These are phyloP conservation scores for Drosophila insularis DNA, from an alignment of 1,140 invertebrate species.

Conservation along the genomic window DNA sequence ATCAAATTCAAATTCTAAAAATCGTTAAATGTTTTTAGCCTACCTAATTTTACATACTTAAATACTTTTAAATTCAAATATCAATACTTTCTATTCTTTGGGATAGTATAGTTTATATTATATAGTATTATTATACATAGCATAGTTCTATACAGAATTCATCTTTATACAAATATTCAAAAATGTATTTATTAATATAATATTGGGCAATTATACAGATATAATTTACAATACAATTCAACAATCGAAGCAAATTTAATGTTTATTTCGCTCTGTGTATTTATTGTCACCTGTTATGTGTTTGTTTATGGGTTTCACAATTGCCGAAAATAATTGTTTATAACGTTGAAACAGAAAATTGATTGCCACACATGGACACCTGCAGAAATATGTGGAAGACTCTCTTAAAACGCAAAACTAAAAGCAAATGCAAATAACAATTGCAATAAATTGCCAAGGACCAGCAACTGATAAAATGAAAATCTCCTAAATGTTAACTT, in stretches of 20 bases:
- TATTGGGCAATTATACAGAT: too few relatives aligned
- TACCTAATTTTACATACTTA: too few relatives aligned
- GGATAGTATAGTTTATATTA: too few relatives aligned
- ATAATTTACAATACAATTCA: too few relatives aligned
- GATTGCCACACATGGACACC: conserved; percentile 40
- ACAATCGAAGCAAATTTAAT: background rate
- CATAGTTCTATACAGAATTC: too few relatives aligned
- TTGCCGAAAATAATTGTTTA: conserved; percentile 14
- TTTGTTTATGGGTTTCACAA: conserved; percentile 34
- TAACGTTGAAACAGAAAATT: conserved; percentile 13
- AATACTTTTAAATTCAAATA: too few relatives aligned
- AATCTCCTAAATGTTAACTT: background rate
- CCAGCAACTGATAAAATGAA: background rate
- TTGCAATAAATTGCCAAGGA: conserved; percentile 11
- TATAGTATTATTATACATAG: too few relatives aligned
- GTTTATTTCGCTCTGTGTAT: background rate
- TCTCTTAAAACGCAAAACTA: conserved; percentile 12
- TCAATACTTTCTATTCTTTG: too few relatives aligned
- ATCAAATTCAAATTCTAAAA: too few relatives aligned
- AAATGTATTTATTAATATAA: too few relatives aligned
- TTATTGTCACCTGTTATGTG: conserved; percentile 8
- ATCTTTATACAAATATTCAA: too few relatives aligned
- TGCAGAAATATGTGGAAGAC: conserved; percentile 33
- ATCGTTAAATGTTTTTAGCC: too few relatives aligned
- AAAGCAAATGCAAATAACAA: conserved; percentile 22